Conservation (phyloP, 1,140 invertebrate genomes). For the Meloidogyne floridensis region DNA sequence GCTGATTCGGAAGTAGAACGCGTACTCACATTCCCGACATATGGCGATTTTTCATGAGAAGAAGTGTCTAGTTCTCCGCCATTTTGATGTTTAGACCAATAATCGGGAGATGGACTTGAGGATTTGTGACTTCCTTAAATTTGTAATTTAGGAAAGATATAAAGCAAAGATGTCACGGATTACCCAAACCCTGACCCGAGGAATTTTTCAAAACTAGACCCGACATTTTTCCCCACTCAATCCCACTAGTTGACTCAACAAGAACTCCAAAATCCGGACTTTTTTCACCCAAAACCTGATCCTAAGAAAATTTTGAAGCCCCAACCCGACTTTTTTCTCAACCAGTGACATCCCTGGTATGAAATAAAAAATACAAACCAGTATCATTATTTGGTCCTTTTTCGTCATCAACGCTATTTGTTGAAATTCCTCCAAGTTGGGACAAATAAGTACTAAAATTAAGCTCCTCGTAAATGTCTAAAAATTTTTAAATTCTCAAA, state of each 20-base stretch:
- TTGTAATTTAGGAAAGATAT: neutral
- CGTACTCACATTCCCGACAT: neutral
- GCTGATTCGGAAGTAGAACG: slow-evolving; percentile 5
- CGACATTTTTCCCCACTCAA: no score
- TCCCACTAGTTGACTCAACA: no score
- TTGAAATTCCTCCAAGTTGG: slow-evolving; percentile 48
- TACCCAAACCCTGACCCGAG: no score
- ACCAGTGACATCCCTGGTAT: no score
- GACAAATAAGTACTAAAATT: slow-evolving; percentile 52
- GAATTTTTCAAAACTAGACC: no score
- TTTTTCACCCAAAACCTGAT: no score
- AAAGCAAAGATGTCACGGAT: neutral
- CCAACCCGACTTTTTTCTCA: no score
- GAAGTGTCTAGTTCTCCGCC: slow-evolving; percentile 5
- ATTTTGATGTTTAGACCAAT: slow-evolving; percentile 23
- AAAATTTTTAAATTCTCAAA: slow-evolving; percentile 40
- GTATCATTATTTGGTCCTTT: slow-evolving; percentile 34
- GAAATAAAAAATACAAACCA: neutral
- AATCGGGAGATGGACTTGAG: slow-evolving; percentile 14
- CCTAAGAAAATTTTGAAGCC: no score
- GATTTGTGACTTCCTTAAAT: slow-evolving; percentile 17
- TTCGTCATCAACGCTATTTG: slow-evolving; percentile 53
- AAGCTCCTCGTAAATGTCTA: slow-evolving; percentile 63
- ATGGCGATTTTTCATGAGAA: slow-evolving; percentile 12
- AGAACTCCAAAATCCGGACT: no score